Evolutionary conservation across 2,888 invertebrate genomes (phyloP), one percentile per base, ranked within the genome.

Genomic region (Philonicus albiceps): DNA sequence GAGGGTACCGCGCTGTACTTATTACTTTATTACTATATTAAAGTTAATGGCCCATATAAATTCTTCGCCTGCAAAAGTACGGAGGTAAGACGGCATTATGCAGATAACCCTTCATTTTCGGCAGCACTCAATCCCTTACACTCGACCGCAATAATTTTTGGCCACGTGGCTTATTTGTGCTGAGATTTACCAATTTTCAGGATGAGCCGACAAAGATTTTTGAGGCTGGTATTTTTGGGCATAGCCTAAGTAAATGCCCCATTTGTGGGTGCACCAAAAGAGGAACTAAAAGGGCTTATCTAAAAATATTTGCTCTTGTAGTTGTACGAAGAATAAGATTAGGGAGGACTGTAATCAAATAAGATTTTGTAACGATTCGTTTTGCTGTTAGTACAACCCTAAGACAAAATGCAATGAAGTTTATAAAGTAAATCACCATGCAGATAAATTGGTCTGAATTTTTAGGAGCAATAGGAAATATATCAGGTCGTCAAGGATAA

Each of bases 81-180:
- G 53, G 27, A 49, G 53, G n/a, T 81, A 27, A 34, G 34, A 55
- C 31, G 31, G 55, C 53, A 34, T 81, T 81, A 81, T 81, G 81
- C 55, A 81, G 81, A 49, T 81, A 81, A 81, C 55, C 81, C 55
- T 55, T 81, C 55, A 81, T 81, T 78, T 49, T 49, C 81, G 31
- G 55, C 81, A 81, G 34, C 31, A 55, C 19, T 27, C 16, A 81
- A 81, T 81, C 81, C 80, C 55, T 19, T 34, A 81, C 34, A 27
- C 37, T 19, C 19, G 30, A 64, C 81, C 81, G 55, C 64, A 64
- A 37, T 81, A 64, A 55, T 64, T 78, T 81, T 53, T 19, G 55
- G 81, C 81, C 81, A 81, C 81, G 81, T 81, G 81, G 64, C 81
- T 31, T 81, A 78, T 78, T 78, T 78, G 49, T 30, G 19, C 16